Base-by-base conservation (phyloP, 2,888 invertebrate species). In the Sthenelais limicola region DNA sequence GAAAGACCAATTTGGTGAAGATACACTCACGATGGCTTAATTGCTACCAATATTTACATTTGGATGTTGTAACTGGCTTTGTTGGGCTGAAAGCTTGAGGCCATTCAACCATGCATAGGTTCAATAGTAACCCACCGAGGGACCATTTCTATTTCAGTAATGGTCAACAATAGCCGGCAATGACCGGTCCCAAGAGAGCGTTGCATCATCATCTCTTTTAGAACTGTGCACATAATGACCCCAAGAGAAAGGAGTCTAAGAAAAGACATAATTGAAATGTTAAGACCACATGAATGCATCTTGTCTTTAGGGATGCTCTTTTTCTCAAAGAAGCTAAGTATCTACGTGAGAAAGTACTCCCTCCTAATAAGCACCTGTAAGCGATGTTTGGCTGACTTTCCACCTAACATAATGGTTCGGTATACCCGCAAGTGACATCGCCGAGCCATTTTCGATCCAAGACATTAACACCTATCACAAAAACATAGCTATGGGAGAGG, bases 121-220 rank as follows among this genome's bases (percentile, higher is more conserved):
- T n/a, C n/a, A n/a, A n/a, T n/a, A n/a, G n/a, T n/a, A n/a, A n/a
- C n/a, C n/a, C n/a, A n/a, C n/a, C n/a, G n/a, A n/a, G n/a, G n/a
- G n/a, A n/a, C n/a, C n/a, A n/a, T n/a, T n/a, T n/a, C n/a, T n/a
- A n/a, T n/a, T n/a, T n/a, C n/a, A n/a, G n/a, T n/a, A n/a, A n/a
- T n/a, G n/a, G n/a, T n/a, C n/a, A n/a, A n/a, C n/a, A n/a, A n/a
- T n/a, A n/a, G n/a, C n/a, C n/a, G n/a, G n/a, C n/a, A n/a, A n/a
- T n/a, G n/a, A n/a, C n/a, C n/a, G n/a, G n/a, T n/a, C n/a, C n/a
- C 12, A 43, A 62, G 62, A 38, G 62, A 26, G n/a, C 62, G 43
- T 62, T 62, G 62, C 62, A 62, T 62, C 62, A 62, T 38, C 28
- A 62, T 43, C 38, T 62, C 62, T 43, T 62, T 62, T n/a, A 62